These are phyloP conservation scores for Noctua janthina DNA, from an alignment of 2,888 invertebrate genomes.

Conservation along the genomic window DNA sequence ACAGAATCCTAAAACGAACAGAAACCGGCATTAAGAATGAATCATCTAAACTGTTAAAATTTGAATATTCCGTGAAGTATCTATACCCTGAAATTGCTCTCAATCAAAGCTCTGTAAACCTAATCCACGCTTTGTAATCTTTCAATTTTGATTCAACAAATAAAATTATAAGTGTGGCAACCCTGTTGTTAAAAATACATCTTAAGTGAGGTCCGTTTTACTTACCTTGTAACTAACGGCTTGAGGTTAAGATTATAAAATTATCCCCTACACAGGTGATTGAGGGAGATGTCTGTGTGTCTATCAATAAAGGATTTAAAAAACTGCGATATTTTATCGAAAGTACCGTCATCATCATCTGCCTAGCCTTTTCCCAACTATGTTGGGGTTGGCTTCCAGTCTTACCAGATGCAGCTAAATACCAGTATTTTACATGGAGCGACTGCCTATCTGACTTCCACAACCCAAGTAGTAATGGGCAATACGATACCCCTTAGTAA, in stretches of 20 bases:
- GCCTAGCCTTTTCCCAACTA: no score
- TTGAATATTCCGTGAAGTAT: slow-evolving; percentile 71
- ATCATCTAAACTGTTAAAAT: slow-evolving; percentile 66
- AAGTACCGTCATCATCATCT: background rate
- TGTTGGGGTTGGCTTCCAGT: no score
- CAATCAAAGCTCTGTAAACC: slow-evolving; percentile 74
- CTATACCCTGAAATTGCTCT: slow-evolving; percentile 63
- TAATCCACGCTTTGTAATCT: slow-evolving; percentile 78
- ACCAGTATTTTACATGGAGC: no score
- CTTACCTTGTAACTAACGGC: slow-evolving; percentile 78
- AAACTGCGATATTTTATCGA: slow-evolving; percentile 11
- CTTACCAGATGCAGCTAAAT: no score
- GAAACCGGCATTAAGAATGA: slow-evolving; percentile 65
- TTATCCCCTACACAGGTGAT: slow-evolving; percentile 69
- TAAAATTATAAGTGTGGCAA: slow-evolving; percentile 77
- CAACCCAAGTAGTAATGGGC: no score
- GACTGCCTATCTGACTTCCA: no score
- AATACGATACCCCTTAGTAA: no score
- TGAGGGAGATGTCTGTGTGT: slow-evolving; percentile 53
- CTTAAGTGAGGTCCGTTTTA: slow-evolving; percentile 79
- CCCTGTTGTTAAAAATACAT: slow-evolving; percentile 83
- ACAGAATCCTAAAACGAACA: slow-evolving; percentile 37
- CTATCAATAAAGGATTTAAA: slow-evolving; percentile 12
- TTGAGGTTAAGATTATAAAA: slow-evolving; percentile 80
- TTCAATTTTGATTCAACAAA: slow-evolving; percentile 81